A percentile compares a stretch with the other conserved stretches of the same genome.
Conservation (phyloP, 2,888 invertebrate genomes). For the Ceramica pisi region DNA sequence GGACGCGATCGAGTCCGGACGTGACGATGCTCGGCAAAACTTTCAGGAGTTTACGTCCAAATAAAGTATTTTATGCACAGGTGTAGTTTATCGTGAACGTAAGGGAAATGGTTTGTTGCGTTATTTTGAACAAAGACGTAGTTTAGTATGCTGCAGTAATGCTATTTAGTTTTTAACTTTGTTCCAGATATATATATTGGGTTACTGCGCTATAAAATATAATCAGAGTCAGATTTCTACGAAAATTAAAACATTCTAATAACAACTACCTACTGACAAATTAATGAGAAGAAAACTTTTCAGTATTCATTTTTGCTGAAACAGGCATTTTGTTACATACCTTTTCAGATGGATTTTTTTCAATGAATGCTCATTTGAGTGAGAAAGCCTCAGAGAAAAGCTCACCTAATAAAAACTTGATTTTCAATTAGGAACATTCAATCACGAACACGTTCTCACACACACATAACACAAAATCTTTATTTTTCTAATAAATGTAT, state of each 20-base stretch:
- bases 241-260: not conserved
- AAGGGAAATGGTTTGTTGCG: constrained; percentile 29
- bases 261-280: not conserved
- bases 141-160: not conserved
- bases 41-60: constrained; percentile 76
- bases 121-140: constrained; percentile 30
- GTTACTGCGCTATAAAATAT: not conserved
- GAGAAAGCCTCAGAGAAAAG: no score
- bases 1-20: constrained; percentile 70
- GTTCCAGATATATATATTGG: not conserved
- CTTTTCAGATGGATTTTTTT: no score
- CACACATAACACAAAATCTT: no score
- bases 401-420: no score
- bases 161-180: not conserved
- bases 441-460: no score
- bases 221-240: not conserved
- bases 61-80: constrained; percentile 54
- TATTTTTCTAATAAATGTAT: no score
- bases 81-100: constrained; percentile 52
- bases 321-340: not conserved
- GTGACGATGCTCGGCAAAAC: constrained; percentile 72
- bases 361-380: no score
- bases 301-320: not conserved
- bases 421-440: no score
- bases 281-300: not conserved